phyloP scores from a whole-genome alignment of 1,140 invertebrate species.

The Caerostris darwini region DNA sequence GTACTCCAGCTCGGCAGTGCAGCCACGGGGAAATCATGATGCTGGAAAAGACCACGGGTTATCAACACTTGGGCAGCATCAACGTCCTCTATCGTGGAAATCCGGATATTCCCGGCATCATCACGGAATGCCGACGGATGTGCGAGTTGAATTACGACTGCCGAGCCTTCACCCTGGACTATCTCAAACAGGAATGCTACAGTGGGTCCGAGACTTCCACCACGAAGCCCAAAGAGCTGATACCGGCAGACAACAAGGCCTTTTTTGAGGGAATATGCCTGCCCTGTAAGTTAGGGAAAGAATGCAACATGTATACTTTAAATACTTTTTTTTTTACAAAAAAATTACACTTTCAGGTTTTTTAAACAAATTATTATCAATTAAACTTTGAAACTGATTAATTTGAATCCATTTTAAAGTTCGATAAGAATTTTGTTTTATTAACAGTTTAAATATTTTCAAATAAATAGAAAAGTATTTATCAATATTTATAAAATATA shows the following conservation, averaged over 20 bases:
- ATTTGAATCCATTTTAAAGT: too few species aligned
- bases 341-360: too few species aligned
- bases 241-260: slow-evolving; percentile 81
- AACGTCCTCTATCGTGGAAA: slow-evolving; percentile 80
- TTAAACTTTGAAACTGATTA: too few species aligned
- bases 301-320: too few species aligned
- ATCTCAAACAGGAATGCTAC: slow-evolving; percentile 82
- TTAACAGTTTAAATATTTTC: too few species aligned
- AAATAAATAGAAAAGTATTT: too few species aligned
- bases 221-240: slow-evolving; percentile 80
- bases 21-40: slow-evolving; percentile 76
- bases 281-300: slow-evolving; percentile 79
- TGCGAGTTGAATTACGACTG: slow-evolving; percentile 82
- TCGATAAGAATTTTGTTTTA: too few species aligned
- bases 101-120: slow-evolving; percentile 80
- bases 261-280: slow-evolving; percentile 83
- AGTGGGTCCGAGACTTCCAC: slow-evolving; percentile 81
- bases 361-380: too few species aligned
- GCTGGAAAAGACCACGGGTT: slow-evolving; percentile 80
- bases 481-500: too few species aligned
- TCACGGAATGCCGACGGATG: slow-evolving; percentile 81
- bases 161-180: slow-evolving; percentile 82
- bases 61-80: slow-evolving; percentile 81
- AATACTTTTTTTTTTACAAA: too few species aligned
- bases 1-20: slow-evolving; percentile 63